Evolutionary conservation across 2,797 vertebrate species (phyloP), one percentile per base, ranked within the genome.

Genomic region (Danio jaintianensis): DNA sequence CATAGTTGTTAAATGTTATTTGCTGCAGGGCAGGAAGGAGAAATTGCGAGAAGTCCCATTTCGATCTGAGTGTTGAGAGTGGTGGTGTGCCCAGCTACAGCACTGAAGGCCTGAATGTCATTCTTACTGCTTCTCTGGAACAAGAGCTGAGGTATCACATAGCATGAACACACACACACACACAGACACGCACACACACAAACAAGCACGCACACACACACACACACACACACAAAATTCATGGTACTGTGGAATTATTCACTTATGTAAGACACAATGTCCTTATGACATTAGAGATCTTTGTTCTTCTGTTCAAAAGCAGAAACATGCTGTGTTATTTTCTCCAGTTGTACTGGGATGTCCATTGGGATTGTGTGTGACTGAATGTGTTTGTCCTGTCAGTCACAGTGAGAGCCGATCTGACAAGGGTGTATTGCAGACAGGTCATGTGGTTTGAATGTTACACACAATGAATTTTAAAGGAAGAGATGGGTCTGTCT

Each of bases 101-200:
- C 59, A 66, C 61, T n/a, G 22, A 79, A 73, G 79, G 67, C 75
- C 82, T 82, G 75, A 70, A 53, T 79, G 86, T 88, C 82, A 80
- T 71, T 84, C 85, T 85, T 38, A 75, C 9, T 82, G 29, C 82
- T 53, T 80, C 75, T 78, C 66, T 90, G 90, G 89, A 94, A 94
- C 87, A 89, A 80, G 91, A 93, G 88, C 91, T 83, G 86, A 87
- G 86, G 84, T 91, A 92, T 92, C 90, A 82, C 83, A 87, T 89
- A 80, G 45, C 90, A 85, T 48, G 9, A 74, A 56, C 70, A 86
- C 81, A 82, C 73, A 66, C 81, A 85, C 75, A 78, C 16, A 0
- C n/a, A 50, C 72, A 58, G 55, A 58, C 20, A 58, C 55, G 7
- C 55, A 1, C 9, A 29, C 9, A 29, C 56, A 36, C 56, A 0